Conservation (phyloP, 2,113 vertebrate genomes). For the Trogon surrucura region DNA sequence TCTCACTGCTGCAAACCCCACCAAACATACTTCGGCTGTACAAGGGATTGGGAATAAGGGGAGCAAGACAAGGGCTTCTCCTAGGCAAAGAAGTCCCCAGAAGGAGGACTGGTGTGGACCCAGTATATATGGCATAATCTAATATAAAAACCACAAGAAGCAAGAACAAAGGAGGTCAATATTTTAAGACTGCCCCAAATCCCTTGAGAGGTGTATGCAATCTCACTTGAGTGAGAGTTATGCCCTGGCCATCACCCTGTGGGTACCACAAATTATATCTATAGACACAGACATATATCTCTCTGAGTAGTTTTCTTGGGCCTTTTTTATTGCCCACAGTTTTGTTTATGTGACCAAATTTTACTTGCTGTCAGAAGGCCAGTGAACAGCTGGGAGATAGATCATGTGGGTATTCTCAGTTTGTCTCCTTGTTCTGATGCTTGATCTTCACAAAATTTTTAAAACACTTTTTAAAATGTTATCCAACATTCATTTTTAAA, state of each 20-base stretch:
- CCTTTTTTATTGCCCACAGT: background rate
- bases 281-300: background rate
- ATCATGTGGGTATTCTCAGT: background rate
- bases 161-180: background rate
- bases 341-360: background rate
- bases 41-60: fast-evolving
- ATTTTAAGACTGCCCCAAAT: background rate
- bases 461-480: background rate
- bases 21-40: background rate
- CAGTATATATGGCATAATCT: background rate
- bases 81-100: background rate
- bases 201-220: background rate
- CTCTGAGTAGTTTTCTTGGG: background rate
- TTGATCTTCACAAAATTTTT: background rate
- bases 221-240: background rate
- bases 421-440: background rate
- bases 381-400: background rate
- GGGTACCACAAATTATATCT: background rate
- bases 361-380: background rate
- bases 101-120: background rate
- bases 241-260: background rate
- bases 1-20: background rate
- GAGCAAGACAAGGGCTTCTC: background rate
- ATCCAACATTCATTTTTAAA: background rate
- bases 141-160: background rate